Percentiles rank a stretch among this genome's conserved stretches.
Conservation (phyloP, 2,113 vertebrate species). For the Martes martes region DNA sequence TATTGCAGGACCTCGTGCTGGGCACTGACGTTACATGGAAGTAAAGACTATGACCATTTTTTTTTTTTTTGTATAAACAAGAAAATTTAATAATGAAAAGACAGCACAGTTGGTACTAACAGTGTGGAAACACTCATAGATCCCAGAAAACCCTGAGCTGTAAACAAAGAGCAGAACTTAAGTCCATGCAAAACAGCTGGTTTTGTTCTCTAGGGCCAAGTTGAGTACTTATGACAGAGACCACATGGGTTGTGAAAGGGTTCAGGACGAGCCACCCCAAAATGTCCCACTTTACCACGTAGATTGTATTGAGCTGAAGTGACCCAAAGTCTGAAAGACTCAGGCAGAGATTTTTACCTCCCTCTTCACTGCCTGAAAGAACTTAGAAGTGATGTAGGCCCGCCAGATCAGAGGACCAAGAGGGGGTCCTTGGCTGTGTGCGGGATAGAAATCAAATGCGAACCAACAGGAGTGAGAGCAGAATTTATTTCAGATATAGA, state of each 20-base stretch:
- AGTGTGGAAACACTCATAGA: neutral
- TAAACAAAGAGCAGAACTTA: neutral
- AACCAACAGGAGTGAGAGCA: neutral
- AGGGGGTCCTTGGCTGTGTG: neutral
- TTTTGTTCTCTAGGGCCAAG: neutral
- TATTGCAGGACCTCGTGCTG: neutral
- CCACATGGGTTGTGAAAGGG: neutral
- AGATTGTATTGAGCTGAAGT: neutral
- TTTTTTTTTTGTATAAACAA: neutral
- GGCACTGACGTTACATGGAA: neutral
- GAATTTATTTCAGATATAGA: neutral
- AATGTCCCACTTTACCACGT: neutral
- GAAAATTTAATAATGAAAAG: neutral
- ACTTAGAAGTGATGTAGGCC: neutral
- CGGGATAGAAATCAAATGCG: neutral
- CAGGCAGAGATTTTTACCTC: neutral
- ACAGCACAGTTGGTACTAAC: neutral
- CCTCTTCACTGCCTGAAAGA: neutral
- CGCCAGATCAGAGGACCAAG: neutral
- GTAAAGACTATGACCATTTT: neutral
- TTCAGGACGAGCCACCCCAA: neutral
- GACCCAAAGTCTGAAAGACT: neutral
- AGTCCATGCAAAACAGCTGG: neutral
- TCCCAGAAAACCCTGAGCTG: neutral
- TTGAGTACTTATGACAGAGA: neutral